A percentile compares a stretch with the other conserved stretches of the same genome.
These are phyloP conservation scores for Cryptophagus acutangulus DNA, from an alignment of 2,888 invertebrate genomes.

Conservation along the genomic window DNA sequence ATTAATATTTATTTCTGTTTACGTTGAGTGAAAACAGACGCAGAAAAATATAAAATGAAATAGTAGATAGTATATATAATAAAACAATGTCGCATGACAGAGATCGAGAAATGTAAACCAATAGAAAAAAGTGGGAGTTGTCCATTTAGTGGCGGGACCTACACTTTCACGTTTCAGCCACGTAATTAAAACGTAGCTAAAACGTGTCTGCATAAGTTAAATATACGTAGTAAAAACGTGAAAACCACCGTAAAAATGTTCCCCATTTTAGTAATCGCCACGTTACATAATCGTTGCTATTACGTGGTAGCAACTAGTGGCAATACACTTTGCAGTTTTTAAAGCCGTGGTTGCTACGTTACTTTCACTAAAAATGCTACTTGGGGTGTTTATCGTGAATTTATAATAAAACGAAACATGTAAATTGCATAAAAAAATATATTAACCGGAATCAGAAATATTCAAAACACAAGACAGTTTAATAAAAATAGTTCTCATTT, in stretches of 20 bases:
- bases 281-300: neutral
- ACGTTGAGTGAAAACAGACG: neutral
- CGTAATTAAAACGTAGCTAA: neutral
- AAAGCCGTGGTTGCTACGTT: neutral
- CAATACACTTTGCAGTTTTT: neutral
- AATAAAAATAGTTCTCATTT: too few relatives aligned
- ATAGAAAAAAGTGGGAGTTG: neutral
- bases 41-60: neutral
- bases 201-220: neutral
- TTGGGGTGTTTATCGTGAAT: too few relatives aligned
- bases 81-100: constrained; percentile 1
- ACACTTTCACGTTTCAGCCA: neutral
- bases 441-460: too few relatives aligned
- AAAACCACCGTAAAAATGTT: neutral
- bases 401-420: too few relatives aligned
- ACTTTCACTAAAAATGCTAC: constrained; percentile 1
- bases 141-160: neutral
- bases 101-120: neutral
- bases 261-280: neutral
- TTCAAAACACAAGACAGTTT: too few relatives aligned
- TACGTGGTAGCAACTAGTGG: neutral
- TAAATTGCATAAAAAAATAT: too few relatives aligned
- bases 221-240: neutral
- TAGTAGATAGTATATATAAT: neutral
- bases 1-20: neutral